Conservation (phyloP, 2,113 vertebrate species). For the Oncorhynchus masou region DNA sequence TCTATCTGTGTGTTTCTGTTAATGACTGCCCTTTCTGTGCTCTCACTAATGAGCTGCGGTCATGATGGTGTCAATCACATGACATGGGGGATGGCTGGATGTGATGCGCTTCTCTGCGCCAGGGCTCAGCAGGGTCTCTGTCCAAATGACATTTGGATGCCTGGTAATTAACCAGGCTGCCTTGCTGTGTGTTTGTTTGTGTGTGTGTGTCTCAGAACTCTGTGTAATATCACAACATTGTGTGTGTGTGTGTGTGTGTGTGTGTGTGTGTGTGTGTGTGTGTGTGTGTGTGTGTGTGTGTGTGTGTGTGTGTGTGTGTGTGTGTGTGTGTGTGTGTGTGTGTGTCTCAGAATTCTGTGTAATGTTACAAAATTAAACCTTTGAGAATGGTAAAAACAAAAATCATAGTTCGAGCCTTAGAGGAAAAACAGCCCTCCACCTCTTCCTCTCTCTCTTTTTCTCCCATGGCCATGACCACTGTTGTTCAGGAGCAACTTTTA, state of each 20-base stretch:
- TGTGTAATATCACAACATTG: background rate
- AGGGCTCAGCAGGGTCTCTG: constrained; percentile 50
- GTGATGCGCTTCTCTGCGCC: constrained; percentile 51
- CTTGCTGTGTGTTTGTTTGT: constrained; percentile 18
- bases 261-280: constrained; percentile 15
- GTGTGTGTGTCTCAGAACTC: constrained; percentile 26
- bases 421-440: no score
- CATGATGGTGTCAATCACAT: constrained; percentile 10
- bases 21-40: constrained; percentile 11
- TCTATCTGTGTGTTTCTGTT: constrained; percentile 19
- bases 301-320: constrained; percentile 13
- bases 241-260: constrained; percentile 12
- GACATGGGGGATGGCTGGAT: constrained; percentile 13
- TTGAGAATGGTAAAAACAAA: no score
- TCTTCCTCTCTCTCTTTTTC: no score
- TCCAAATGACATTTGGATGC: constrained; percentile 70
- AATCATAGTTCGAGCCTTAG: no score
- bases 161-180: constrained; percentile 61
- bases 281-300: constrained; percentile 15
- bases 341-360: background rate
- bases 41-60: constrained; percentile 17
- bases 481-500: no score
- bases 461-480: no score
- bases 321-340: background rate
- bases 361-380: no score